Percentiles rank a stretch among this genome's conserved stretches.
These are phyloP conservation scores for Gasteruption jaculator DNA, from an alignment of 2,888 invertebrate species.

Conservation along the genomic window DNA sequence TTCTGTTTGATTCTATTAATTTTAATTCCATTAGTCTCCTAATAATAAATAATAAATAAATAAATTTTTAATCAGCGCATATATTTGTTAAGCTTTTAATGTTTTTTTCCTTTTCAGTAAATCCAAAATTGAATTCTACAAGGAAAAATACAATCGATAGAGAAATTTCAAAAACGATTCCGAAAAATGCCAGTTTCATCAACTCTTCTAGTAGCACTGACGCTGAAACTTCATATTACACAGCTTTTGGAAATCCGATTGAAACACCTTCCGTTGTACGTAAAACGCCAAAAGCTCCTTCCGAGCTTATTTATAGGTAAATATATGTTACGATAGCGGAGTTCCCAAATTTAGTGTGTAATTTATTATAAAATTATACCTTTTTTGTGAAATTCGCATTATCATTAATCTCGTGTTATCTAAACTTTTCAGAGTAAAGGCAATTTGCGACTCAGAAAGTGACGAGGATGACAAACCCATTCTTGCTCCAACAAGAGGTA, in stretches of 20 bases:
- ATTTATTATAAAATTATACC: constrained; percentile 5
- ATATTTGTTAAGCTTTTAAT: constrained; percentile 1
- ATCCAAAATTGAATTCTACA: background rate
- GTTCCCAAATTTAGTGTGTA: constrained; percentile 11
- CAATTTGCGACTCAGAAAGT: constrained; percentile 41
- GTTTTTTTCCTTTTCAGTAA: constrained; percentile 18
- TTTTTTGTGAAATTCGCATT: no score
- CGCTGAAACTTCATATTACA: constrained; percentile 39
- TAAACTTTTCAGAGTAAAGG: constrained; percentile 24
- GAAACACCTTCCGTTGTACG: constrained; percentile 12
- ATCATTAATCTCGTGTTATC: no score
- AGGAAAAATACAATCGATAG: constrained; percentile 11
- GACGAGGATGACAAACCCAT: constrained; percentile 26
- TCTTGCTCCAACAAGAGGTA: no score
- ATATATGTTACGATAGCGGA: no score
- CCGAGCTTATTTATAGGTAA: constrained; percentile 23
- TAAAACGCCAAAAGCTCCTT: constrained; percentile 13
- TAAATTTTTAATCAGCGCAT: no score
- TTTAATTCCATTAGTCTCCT: no score
- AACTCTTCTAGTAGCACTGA: constrained; percentile 34
- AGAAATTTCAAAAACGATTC: constrained; percentile 14
- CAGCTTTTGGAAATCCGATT: constrained; percentile 38
- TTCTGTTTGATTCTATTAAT: no score
- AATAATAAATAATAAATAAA: no score
- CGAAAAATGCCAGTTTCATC: constrained; percentile 40